Evolutionary conservation across 2,113 vertebrate genomes (phyloP), one percentile per base, ranked within the genome.

Genomic region (Sapayoa aenigma): DNA sequence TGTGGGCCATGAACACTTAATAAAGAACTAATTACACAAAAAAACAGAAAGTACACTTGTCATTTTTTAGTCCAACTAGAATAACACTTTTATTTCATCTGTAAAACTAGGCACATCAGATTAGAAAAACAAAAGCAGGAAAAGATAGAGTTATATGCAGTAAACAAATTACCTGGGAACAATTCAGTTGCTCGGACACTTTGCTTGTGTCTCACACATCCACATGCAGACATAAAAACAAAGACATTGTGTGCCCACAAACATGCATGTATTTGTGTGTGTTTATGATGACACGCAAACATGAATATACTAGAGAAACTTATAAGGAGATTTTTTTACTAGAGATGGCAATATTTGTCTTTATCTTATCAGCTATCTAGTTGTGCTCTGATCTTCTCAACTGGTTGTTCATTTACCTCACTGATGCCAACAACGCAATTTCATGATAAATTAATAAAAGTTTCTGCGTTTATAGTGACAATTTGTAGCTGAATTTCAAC

Each of bases 171-270:
- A 55, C 4, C 16, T 56, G 11, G 5, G 16, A 84, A 65, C 4
- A 87, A 59, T 42, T 78, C 11, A 71, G 37, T 27, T 60, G 5
- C 12, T 50, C 33, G 6, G 8, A 67, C 62, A 22, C 2, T 69
- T 88, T 62, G 8, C 4, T 84, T 67, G 12, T 77, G 31, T 53
- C 8, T 9, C 50, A 47, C 5, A 5, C 7, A 5, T 3, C 8
- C 3, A 5, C 0, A 1, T 41, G 14, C 5, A 14, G 7, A 7
- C 17, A 27, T 5, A 41, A 33, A 39, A 10, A 62, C 21, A 50
- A 13, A 62, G 14, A 42, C 3, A 5, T 2, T 27, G 7, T 24
- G 11, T 50, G 3, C 6, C 8, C 17, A 42, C 9, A 42, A 13
- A 59, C 3, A 37, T 5, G 14, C 1, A 19, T 22, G 37, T 1